Conservation (phyloP, 2,797 vertebrate species). For the Columba guinea region DNA sequence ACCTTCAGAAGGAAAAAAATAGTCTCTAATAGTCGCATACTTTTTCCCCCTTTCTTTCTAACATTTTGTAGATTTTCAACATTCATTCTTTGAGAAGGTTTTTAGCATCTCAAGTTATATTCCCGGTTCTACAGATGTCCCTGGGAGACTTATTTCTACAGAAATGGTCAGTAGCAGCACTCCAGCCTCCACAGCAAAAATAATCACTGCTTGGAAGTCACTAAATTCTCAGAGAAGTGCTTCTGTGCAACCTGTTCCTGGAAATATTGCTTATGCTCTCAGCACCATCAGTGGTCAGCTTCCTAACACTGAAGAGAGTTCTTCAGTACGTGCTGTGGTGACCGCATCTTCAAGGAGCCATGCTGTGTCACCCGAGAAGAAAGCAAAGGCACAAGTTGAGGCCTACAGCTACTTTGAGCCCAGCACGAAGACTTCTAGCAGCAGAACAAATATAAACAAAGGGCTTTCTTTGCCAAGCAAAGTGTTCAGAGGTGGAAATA, state of each 20-base stretch:
- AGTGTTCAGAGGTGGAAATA: background rate
- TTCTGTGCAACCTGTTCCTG: background rate
- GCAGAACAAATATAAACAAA: background rate
- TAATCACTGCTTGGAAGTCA: background rate
- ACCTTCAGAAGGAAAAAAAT: background rate
- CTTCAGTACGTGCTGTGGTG: background rate
- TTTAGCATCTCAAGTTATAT: background rate
- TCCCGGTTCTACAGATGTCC: background rate
- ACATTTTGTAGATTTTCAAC: slow-evolving; percentile 31
- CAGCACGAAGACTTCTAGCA: background rate
- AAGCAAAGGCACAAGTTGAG: background rate
- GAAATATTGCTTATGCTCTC: background rate
- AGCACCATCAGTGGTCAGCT: background rate
- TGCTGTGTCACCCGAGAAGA: background rate
- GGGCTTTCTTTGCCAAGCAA: background rate
- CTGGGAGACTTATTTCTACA: background rate
- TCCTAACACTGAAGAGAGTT: background rate
- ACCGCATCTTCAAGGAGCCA: background rate
- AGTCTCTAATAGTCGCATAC: background rate
- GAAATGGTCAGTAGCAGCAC: background rate
- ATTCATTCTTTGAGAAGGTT: background rate
- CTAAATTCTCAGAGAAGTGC: background rate
- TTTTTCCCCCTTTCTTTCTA: background rate
- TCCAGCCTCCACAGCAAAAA: background rate
- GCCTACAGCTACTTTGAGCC: background rate